Evolutionary conservation across 2,888 invertebrate species (phyloP), one percentile per base, ranked within the genome.

Genomic region (Scaptomyza polygonia): DNA sequence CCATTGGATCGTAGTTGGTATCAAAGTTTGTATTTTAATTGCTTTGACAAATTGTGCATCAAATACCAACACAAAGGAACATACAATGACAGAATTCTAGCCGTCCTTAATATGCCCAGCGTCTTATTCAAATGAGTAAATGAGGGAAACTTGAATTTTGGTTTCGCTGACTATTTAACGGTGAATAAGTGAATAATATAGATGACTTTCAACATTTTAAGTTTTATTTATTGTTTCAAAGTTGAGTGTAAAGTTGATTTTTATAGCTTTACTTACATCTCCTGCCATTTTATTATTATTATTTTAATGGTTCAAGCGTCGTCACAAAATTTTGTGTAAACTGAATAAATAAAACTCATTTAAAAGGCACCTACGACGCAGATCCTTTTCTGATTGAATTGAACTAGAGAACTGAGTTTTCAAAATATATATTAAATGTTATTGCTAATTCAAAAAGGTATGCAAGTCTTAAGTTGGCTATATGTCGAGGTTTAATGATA

Each of bases 141-240:
- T n/a, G n/a, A n/a, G n/a, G 89, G 86, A 59, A 88, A 87, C 57
- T 80, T 70, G 11, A 79, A 51, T 42, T 86, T 86, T 25, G 67
- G 8, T 30, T 47, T 42, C 1, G 21, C 34, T 7, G 34, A 3
- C 64, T n/a, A n/a, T n/a, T n/a, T n/a, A n/a, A n/a, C n/a, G n/a
- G n/a, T n/a, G n/a, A n/a, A n/a, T n/a, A n/a, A n/a, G n/a, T n/a
- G n/a, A n/a, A n/a, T n/a, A n/a, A n/a, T n/a, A n/a, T n/a, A n/a
- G n/a, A n/a, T n/a, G n/a, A n/a, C n/a, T n/a, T n/a, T n/a, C n/a
- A n/a, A n/a, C n/a, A n/a, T n/a, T n/a, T n/a, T n/a, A n/a, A n/a
- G n/a, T n/a, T n/a, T n/a, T n/a, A n/a, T n/a, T n/a, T n/a, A n/a
- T n/a, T 21, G 1, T 21, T 25, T 25, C 5, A 25, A 25, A 25